Conservation (phyloP, 2,888 invertebrate genomes). For the Aphodius sticticus region DNA sequence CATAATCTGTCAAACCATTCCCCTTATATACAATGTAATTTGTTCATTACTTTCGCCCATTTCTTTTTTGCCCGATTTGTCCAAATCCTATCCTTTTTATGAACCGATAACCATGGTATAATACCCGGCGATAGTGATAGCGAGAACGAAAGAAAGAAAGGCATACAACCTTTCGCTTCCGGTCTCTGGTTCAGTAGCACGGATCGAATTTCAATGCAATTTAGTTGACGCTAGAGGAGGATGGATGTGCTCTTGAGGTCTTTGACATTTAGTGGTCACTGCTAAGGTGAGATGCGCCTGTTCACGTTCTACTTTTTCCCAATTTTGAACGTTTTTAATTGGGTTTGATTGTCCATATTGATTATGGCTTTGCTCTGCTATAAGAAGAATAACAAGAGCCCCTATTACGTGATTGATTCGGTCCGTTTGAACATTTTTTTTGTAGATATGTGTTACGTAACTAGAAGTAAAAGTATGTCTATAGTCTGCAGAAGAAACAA, state of each 20-base stretch:
- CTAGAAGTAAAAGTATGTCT: neutral
- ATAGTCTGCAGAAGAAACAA: neutral
- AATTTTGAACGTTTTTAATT: neutral
- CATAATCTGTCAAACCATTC: slow-evolving; percentile 11
- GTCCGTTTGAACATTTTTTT: neutral
- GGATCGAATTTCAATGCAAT: neutral
- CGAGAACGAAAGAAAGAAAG: slow-evolving; percentile 16
- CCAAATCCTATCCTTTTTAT: slow-evolving; percentile 17
- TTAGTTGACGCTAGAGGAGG: neutral
- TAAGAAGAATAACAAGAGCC: neutral
- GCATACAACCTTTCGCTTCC: slow-evolving; percentile 19
- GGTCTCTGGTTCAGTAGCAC: slow-evolving; percentile 14
- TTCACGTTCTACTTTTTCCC: neutral
- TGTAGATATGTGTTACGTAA: neutral
- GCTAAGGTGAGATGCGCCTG: neutral
- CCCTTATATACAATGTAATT: slow-evolving; percentile 19
- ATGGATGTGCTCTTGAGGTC: neutral
- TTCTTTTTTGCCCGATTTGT: slow-evolving; percentile 14
- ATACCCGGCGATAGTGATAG: neutral
- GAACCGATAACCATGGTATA: slow-evolving; percentile 12
- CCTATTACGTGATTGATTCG: neutral
- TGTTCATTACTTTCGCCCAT: slow-evolving; percentile 17
- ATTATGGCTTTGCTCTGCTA: neutral
- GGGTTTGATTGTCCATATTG: neutral
- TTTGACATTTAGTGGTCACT: neutral